Percentiles rank a stretch among this genome's conserved stretches.
Conservation (phyloP, 2,113 vertebrate genomes). For the Nothocercus nigrocapillus region DNA sequence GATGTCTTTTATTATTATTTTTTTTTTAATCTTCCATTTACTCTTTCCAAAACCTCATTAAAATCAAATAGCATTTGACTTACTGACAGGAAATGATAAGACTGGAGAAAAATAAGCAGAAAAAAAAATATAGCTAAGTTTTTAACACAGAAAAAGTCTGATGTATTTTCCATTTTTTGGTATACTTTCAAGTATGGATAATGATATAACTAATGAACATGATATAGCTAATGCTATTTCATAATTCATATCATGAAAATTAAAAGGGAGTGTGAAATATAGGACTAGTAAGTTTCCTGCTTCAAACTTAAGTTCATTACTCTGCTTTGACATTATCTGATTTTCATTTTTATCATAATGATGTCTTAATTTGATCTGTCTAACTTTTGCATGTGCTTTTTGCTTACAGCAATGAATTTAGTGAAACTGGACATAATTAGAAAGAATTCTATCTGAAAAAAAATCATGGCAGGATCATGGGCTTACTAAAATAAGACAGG, state of each 20-base stretch:
- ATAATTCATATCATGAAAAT: background rate
- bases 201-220: background rate
- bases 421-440: background rate
- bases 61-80: background rate
- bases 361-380: background rate
- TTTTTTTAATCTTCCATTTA: background rate
- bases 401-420: background rate
- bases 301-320: background rate
- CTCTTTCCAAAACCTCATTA: background rate
- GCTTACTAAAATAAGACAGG: background rate
- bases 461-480: background rate
- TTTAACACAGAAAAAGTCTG: background rate
- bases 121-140: background rate
- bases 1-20: background rate
- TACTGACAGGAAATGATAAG: background rate
- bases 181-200: background rate
- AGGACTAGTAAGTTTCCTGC: rapidly evolving
- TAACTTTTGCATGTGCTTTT: rapidly evolving
- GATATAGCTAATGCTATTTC: background rate
- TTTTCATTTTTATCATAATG: background rate
- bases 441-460: background rate
- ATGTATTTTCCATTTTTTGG: background rate
- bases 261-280: background rate
- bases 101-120: background rate
- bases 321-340: background rate